Evolutionary conservation across 53 echinoderm and acorn worm genomes (phyloP), one percentile per base, ranked within the genome.

Genomic region (Luidia sarsii): DNA sequence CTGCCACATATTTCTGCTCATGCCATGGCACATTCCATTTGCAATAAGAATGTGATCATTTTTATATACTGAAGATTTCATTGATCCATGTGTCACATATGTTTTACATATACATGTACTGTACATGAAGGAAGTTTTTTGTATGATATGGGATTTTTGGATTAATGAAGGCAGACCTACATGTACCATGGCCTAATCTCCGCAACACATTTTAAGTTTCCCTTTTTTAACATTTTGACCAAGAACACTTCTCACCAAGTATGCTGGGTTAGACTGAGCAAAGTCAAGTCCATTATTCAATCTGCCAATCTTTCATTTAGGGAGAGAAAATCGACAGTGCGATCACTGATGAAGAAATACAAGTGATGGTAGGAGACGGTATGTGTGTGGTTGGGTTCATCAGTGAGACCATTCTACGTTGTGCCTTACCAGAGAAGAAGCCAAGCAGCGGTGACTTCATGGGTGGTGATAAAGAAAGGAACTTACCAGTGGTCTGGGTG

Each of bases 331-430:
- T 72, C 36, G 16, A 72, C 55, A 56, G 15, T 15, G 72, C 72
- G 37, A 39, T 72, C 10, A 72, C 55, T 23, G 56, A 24, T 3
- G 1, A 20, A 50, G 72, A 72, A 55, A 24, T 72, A 37, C 15
- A 36, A 4, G 56, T 72, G 23, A 4, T 15, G 38, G 38, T 72
- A 10, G 65, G 72, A 55, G 29, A 43, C 30, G 75, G 51, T 24
- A 55, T 8, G 7, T 81, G 87, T 35, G 43, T 24, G 3, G 82
- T 87, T 46, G 23, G 36, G 39, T 11, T 52, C 70, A 52, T 87
- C 14, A 45, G 28, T 15, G 20, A 31, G 7, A 14, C 33, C 3
- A 2, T 15, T 9, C 23, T 87, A 8, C 50, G 48, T 29, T 87
- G 87, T 66, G 27, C 25, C 10, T 66, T 87, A 20, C 82, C 87